These are phyloP conservation scores for Paralvinella palmiformis DNA, from an alignment of 1,140 invertebrate genomes.

Conservation along the genomic window DNA sequence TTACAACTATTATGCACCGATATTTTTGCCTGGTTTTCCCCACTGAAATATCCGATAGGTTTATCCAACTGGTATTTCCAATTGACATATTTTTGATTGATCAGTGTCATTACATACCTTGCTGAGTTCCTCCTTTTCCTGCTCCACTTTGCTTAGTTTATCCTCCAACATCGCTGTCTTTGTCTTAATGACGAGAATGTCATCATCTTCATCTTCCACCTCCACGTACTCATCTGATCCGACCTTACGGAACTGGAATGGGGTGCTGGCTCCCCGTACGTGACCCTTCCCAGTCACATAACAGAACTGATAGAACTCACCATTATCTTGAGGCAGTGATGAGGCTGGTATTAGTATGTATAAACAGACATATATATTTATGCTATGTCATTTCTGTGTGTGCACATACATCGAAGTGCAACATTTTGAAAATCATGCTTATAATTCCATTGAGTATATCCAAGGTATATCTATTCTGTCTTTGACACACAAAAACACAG, in stretches of 20 bases:
- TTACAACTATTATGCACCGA: neutral
- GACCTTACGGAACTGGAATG: constrained; percentile 46
- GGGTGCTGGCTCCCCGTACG: constrained; percentile 47
- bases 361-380: no score
- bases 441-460: no score
- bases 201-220: constrained; percentile 40
- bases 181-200: constrained; percentile 41
- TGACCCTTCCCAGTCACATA: constrained; percentile 41
- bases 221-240: constrained; percentile 45
- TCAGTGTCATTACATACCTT: no score
- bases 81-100: neutral
- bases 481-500: no score
- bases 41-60: neutral
- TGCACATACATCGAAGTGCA: no score
- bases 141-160: constrained; percentile 15
- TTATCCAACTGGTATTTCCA: neutral
- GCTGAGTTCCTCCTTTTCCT: neutral
- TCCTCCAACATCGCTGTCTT: constrained; percentile 38
- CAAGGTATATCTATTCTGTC: no score
- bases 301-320: constrained; percentile 51
- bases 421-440: no score
- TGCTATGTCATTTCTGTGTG: no score
- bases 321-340: constrained; percentile 47
- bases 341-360: no score
- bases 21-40: neutral